Evolutionary conservation across 2,888 invertebrate genomes (phyloP), one percentile per base, ranked within the genome.

Genomic region (Cyclophora albipunctata): DNA sequence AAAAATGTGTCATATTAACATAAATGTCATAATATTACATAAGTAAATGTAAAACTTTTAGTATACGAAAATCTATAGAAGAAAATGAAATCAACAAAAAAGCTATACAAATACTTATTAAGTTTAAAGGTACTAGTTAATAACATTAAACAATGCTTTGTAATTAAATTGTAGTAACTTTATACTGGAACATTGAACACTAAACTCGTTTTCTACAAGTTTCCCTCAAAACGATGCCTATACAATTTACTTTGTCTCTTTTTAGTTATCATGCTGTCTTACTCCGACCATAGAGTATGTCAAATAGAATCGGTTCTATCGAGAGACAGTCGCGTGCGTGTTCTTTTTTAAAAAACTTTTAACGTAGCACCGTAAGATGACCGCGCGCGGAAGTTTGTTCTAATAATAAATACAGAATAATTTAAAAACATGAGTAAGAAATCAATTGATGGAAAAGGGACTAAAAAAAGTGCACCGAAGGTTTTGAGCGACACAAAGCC

Each of bases 281-380:
- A 57, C 49, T 78, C 76, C 68, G 61, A 58, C 73, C 57, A 57
- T 53, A 52, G 63, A 52, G 55, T 59, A 69, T 64, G 69, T 69
- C 71, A 76, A 71, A 74, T 58, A 64, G 55, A 53, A 61, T 58
- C 56, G 52, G 69, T 51, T 58, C 53, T 56, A 58, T 51, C 54
- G 54, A 66, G 46, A 63, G 66, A 48, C 67, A 67, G 77, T 64
- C 73, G 76, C 68, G 69, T 69, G 58, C 59, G 6, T 34, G 33
- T 43, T 33, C 43, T 6, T 4, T 37, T 62, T 56, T 60, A 61
- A 40, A 54, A 58, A 54, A 58, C 60, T 61, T 63, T 62, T 51
- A 54, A 48, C 48, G 54, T 52, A 59, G 58, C 51, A 54, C 57
- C 57, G 62, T 66, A 75, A 75, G 71, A 77, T 75, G 78, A 60